Conservation (phyloP, 2,888 invertebrate species). For the Epicampocera succincta region DNA sequence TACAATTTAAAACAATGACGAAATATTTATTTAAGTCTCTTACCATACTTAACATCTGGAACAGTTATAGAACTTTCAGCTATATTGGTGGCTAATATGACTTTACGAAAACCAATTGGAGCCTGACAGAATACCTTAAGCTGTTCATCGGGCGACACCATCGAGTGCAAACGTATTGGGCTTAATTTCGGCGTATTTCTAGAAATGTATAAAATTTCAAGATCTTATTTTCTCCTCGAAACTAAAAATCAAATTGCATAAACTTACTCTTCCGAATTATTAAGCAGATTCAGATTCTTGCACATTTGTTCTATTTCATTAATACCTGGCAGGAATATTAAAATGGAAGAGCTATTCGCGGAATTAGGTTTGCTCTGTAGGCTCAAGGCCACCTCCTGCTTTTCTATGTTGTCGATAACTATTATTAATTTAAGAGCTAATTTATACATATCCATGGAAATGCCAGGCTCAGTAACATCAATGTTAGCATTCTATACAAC, state of each 20-base stretch:
- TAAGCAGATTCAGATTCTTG: constrained; percentile 77
- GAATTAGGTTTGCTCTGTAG: constrained; percentile 80
- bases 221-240: not conserved
- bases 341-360: constrained; percentile 83
- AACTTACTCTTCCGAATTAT: constrained; percentile 70
- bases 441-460: constrained; percentile 84
- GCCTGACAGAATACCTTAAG: constrained; percentile 82
- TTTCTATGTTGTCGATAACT: constrained; percentile 82
- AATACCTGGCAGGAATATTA: constrained; percentile 95
- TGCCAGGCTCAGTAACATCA: constrained; percentile 83
- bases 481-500: constrained; percentile 81
- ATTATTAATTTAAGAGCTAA: constrained; percentile 85
- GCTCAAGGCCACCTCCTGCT: constrained; percentile 76
- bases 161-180: constrained; percentile 85
- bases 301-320: constrained; percentile 90
- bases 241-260: not conserved
- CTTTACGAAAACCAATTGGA: constrained; percentile 84
- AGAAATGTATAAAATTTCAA: constrained; percentile 1
- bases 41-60: constrained; percentile 89
- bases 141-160: constrained; percentile 91
- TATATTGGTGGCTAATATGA: constrained; percentile 94
- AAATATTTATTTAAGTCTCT: not conserved
- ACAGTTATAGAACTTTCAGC: constrained; percentile 96
- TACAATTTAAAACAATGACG: not conserved
- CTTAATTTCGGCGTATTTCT: constrained; percentile 71